These are phyloP conservation scores for Periplaneta americana DNA, from an alignment of 1,140 invertebrate species.

Conservation along the genomic window DNA sequence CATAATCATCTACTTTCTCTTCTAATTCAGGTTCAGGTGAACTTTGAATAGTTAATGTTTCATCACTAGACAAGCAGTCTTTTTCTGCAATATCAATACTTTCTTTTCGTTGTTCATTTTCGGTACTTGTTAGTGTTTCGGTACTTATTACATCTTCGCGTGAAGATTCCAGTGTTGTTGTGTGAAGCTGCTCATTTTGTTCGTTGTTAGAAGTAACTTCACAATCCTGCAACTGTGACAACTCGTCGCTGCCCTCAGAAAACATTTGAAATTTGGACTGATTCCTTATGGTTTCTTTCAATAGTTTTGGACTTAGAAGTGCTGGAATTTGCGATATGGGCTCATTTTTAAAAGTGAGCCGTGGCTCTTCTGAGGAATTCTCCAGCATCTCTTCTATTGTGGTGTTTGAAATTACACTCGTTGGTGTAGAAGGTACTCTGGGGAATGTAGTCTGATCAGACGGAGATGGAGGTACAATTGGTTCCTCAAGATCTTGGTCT, in stretches of 20 bases:
- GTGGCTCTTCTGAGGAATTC: neutral
- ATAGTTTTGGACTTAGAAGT: conserved; percentile 5
- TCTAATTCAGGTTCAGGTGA: too few relatives aligned
- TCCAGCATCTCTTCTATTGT: neutral
- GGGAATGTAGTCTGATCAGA: neutral
- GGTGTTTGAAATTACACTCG: neutral
- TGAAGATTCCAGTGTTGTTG: neutral
- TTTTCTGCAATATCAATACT: neutral
- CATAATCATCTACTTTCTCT: too few relatives aligned
- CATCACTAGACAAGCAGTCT: neutral
- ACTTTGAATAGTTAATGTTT: too few relatives aligned
- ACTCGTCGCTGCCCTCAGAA: too few relatives aligned
- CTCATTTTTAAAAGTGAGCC: neutral
- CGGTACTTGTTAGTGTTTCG: neutral
- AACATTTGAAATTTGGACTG: neutral
- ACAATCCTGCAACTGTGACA: neutral
- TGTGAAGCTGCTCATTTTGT: neutral
- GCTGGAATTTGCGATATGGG: neutral
- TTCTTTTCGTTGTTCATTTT: neutral
- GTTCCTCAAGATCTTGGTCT: neutral
- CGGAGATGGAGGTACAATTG: neutral
- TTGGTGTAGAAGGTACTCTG: neutral
- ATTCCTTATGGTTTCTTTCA: conserved; percentile 4
- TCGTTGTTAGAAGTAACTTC: neutral
- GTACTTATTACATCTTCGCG: neutral